Base-by-base conservation (phyloP, 2,113 vertebrate species). In the Mesembrinibis cayennensis region DNA sequence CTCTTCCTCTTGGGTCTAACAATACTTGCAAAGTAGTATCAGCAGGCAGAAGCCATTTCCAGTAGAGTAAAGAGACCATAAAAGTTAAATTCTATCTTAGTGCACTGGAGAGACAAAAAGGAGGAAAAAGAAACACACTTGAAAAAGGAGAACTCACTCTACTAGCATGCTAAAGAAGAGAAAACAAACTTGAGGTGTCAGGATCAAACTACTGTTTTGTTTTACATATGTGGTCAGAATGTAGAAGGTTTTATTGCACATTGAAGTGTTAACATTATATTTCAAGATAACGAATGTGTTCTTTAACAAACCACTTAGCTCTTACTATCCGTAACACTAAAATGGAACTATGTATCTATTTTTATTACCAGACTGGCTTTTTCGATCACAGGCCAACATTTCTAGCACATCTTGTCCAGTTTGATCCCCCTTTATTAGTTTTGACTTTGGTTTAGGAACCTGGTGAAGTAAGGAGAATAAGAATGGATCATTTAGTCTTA, bases 281-380 rank as follows among this genome's bases (percentile, higher is more conserved):
- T 71, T 67, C 14, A 88, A 81, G 53, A 47, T 6, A 67, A 29
- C 0, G 1, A 70, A 47, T 5, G 2, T 30, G 13, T 15, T 65
- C 34, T 73, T 87, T 59, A 82, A 87, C 42, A 73, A 78, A 72
- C 13, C 13, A 49, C 30, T 65, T 36, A 36, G n/a, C 9, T 50
- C 38, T 81, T 66, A 56, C 59, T 26, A 23, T 52, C 23, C 8
- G 2, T 40, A 85, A 58, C 14, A 45, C 30, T 85, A 42, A 62
- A 88, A 82, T 10, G 6, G 22, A 87, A 74, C 34, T 30, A 69
- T 3, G 6, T 20, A 72, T 38, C 42, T 74, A 21, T 82, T 87
- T 67, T 78, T 42, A 89, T 98, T 98, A 99, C 98, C 99, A 50
- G 99, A 99, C 76, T 99, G 99, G 98, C 99, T 99, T 92, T 99